Evolutionary conservation across 2,113 vertebrate genomes (phyloP).

Genomic region (Heterochromis multidens): DNA sequence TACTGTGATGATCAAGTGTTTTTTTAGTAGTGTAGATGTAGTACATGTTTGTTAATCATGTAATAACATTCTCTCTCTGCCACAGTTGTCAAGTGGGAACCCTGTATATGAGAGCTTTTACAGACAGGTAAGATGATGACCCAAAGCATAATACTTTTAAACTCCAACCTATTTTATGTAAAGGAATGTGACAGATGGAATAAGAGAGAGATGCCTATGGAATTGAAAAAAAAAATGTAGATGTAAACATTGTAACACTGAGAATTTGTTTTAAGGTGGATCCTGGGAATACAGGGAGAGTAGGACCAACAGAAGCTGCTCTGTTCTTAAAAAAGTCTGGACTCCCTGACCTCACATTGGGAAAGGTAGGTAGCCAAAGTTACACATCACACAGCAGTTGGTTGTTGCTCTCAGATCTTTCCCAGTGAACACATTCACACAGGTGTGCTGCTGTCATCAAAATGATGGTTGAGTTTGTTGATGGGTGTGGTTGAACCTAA

Average conservation of each 20-base stretch:
- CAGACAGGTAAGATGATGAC: conserved; percentile 83
- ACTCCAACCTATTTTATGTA: not conserved
- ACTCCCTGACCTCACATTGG: conserved; percentile 87
- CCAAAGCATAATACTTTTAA: not conserved
- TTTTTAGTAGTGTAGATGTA: not conserved
- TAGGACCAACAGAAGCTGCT: conserved; percentile 91
- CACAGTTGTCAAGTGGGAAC: conserved; percentile 87
- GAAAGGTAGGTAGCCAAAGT: conserved; percentile 80
- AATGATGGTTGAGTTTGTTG: not conserved
- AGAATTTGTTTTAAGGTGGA: conserved; percentile 81
- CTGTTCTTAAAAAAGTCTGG: conserved; percentile 96
- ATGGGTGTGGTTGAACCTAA: not conserved
- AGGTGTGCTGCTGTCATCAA: not conserved
- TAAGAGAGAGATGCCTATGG: not conserved
- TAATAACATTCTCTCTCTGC: not conserved
- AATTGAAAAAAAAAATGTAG: too few relatives aligned
- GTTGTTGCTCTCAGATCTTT: not conserved
- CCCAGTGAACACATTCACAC: not conserved
- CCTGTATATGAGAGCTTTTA: conserved; percentile 92
- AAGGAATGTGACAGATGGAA: not conserved
- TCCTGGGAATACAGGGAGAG: conserved; percentile 86
- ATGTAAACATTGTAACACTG: not conserved
- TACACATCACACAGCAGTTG: not conserved
- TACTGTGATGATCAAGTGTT: not conserved
- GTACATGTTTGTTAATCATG: not conserved